Evolutionary conservation across 2,797 vertebrate species (phyloP), one percentile per base, ranked within the genome.

Genomic region (Vipera ursinii): DNA sequence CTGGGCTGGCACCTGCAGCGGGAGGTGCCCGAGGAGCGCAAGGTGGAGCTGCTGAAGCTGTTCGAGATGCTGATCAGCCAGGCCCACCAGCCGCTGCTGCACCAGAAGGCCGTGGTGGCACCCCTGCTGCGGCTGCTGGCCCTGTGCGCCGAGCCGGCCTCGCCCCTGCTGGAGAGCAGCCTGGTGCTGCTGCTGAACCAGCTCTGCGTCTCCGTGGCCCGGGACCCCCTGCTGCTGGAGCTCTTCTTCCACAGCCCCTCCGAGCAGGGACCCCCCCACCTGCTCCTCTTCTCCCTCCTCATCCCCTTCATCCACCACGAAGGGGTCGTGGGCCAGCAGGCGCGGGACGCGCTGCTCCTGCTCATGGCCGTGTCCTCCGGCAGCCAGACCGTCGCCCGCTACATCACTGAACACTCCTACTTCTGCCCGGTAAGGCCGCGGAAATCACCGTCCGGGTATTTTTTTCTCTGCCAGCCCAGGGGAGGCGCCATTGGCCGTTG

Each of bases 231-330:
- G 88, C 96, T 99, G 87, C 97, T 99, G 14, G 99, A 99, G 97
- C 98, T 99, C 96, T 97, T 99, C 97, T 98, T 99, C 97, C 98
- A 97, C 92, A 97, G 98, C 15, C 97, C 98, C 89, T 3, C 95
- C 0, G 94, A 95, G 57, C 95, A 91, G 90, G 98, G 98, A 56
- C 98, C 98, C 0, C 98, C 98, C 96, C 98, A 98, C 93, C 98
- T 99, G 92, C 98, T 99, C 86, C 98, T 99, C 96, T 99, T 99
- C 98, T 99, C 99, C 87, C 98, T 99, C 92, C 98, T 99, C 20
- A 98, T 99, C 91, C 99, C 99, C 7, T 99, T 99, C 97, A 98
- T 99, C 95, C 99, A 99, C 97, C 99, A 98, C 28, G 99, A 99
- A 90, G 99, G 99, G 0, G 94, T 98, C 6, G 97, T 99, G 20